Evolutionary conservation across 1,140 invertebrate species (phyloP).

Genomic region (Drosophila ercepeae): DNA sequence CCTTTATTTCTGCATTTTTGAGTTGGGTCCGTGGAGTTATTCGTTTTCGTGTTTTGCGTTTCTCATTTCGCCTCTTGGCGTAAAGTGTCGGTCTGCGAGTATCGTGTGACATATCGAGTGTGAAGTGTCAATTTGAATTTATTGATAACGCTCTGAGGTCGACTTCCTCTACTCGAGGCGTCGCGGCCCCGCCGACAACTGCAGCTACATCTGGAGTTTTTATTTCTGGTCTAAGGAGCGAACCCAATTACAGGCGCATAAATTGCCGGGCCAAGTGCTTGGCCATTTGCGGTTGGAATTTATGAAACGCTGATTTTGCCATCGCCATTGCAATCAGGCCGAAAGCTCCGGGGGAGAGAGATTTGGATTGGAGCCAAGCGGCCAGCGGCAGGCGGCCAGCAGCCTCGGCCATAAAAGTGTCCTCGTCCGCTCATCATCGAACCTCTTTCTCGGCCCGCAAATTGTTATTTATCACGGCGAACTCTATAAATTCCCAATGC

Average conservation of each 20-base stretch:
- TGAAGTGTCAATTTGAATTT: slow-evolving; percentile 84
- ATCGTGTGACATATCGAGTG: slow-evolving; percentile 84
- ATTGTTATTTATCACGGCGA: slow-evolving; percentile 76
- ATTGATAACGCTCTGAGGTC: slow-evolving; percentile 81
- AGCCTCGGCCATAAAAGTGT: slow-evolving; percentile 58
- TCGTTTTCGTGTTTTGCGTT: slow-evolving; percentile 61
- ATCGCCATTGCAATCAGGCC: slow-evolving; percentile 66
- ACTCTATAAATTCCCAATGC: slow-evolving; percentile 62
- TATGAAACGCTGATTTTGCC: slow-evolving; percentile 70
- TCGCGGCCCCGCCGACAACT: neutral
- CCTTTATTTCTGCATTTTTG: slow-evolving; percentile 34
- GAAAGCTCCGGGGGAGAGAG: slow-evolving; percentile 25
- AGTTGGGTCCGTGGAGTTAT: slow-evolving; percentile 37
- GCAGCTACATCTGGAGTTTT: slow-evolving; percentile 2
- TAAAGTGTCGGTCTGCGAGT: slow-evolving; percentile 54
- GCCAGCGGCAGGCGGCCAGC: neutral
- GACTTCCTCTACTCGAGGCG: slow-evolving; percentile 5
- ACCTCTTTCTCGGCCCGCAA: slow-evolving; percentile 40
- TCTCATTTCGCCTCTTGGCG: slow-evolving; percentile 20
- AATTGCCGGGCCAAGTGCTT: slow-evolving; percentile 67
- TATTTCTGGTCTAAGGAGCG: slow-evolving; percentile 34
- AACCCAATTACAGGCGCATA: slow-evolving; percentile 71
- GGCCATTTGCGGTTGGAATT: slow-evolving; percentile 64
- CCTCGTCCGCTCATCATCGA: slow-evolving; percentile 64
- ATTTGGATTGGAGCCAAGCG: neutral